Conservation (phyloP, 35 echinoderm and acorn worm species). For the Lytechinus variegatus region DNA sequence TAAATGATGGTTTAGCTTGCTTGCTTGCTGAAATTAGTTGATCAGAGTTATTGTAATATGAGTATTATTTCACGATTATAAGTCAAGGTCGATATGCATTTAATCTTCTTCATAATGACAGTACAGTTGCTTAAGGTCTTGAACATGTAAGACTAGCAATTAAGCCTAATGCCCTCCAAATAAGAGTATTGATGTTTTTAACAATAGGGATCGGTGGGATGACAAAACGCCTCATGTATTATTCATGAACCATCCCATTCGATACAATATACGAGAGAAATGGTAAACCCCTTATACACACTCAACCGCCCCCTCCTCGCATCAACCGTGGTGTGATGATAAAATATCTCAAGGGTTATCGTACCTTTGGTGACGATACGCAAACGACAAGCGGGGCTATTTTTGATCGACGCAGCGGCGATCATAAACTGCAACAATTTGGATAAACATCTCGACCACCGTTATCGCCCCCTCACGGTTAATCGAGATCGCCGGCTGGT, state of each 20-base stretch:
- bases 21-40: not conserved
- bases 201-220: conserved; percentile 22
- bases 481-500: not conserved
- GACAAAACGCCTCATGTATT: conserved; percentile 39
- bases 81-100: not conserved
- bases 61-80: not conserved
- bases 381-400: not conserved
- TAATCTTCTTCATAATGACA: not conserved
- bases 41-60: not conserved
- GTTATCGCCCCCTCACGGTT: not conserved
- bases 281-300: not conserved
- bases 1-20: not conserved
- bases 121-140: not conserved
- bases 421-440: not conserved
- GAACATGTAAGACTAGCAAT: not conserved
- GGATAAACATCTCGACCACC: not conserved
- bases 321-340: not conserved
- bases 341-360: not conserved
- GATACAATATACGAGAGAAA: not conserved
- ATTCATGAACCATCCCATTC: conserved; percentile 19
- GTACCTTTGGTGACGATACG: not conserved
- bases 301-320: not conserved
- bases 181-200: not conserved
- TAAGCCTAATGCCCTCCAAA: not conserved
- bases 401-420: not conserved